Evolutionary conservation across 2,113 vertebrate species (phyloP).

Genomic region (Aramus guarauna): DNA sequence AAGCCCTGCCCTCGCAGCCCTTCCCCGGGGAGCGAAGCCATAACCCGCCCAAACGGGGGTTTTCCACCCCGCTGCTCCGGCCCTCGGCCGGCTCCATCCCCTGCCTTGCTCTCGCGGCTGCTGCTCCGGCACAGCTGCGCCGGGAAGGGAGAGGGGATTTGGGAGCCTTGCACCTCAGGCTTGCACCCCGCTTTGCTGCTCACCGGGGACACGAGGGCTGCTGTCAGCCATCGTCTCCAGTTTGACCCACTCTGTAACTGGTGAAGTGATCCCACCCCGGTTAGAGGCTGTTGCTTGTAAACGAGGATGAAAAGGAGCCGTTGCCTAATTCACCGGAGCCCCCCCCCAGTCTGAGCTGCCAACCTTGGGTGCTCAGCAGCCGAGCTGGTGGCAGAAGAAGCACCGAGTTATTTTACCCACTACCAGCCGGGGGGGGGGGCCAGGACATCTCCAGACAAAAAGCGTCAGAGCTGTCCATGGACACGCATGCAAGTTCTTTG

Average conservation of each 20-base stretch:
- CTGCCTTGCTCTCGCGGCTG: not conserved
- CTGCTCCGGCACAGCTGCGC: fast-evolving
- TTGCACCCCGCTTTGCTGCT: not conserved
- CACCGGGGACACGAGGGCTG: not conserved
- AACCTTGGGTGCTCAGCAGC: not conserved
- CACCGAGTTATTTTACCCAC: not conserved
- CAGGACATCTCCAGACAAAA: not conserved
- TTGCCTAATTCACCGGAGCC: too few relatives aligned
- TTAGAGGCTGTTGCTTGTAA: not conserved
- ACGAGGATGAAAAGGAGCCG: not conserved
- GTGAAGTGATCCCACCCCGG: not conserved
- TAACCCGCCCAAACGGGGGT: fast-evolving
- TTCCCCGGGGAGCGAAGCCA: not conserved
- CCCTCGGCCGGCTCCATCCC: not conserved
- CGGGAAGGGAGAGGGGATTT: not conserved
- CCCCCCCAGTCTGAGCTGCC: not conserved
- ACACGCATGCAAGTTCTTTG: fast-evolving
- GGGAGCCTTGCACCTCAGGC: not conserved
- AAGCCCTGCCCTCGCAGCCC: not conserved
- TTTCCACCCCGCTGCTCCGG: not conserved
- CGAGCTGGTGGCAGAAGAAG: not conserved
- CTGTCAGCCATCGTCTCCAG: fast-evolving
- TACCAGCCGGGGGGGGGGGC: fast-evolving
- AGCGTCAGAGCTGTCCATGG: not conserved
- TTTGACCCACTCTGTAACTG: not conserved